These are phyloP conservation scores for Holothuria scabra DNA, from an alignment of 53 echinoderm and acorn worm genomes.

Conservation along the genomic window DNA sequence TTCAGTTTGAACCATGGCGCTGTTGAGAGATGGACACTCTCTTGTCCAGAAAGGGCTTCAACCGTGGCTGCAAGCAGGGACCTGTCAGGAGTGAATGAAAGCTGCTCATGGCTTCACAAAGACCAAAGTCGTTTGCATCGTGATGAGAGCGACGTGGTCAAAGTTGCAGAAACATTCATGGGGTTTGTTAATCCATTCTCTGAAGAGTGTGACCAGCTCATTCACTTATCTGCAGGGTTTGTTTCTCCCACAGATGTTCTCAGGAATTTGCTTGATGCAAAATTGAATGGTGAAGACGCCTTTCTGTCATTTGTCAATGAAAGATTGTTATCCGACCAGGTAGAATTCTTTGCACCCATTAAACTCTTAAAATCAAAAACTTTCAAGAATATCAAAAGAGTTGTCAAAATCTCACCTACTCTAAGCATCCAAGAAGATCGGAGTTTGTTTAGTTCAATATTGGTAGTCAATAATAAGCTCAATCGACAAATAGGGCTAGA, in stretches of 20 bases:
- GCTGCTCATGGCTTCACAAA: neutral
- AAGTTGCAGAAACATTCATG: neutral
- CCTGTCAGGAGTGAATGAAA: constrained; percentile 3
- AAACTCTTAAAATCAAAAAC: no score
- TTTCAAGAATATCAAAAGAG: no score
- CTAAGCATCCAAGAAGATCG: no score
- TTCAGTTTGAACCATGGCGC: no score
- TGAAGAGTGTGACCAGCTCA: neutral
- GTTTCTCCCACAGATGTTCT: neutral
- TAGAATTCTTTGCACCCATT: no score
- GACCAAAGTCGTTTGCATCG: constrained; percentile 11
- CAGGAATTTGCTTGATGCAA: neutral
- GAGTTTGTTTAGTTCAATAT: no score
- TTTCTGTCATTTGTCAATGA: no score
- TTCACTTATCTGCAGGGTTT: neutral
- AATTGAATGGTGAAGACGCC: neutral
- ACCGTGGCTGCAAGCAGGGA: constrained; percentile 4
- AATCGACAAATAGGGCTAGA: no score
- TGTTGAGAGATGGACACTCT: neutral
- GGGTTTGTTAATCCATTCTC: neutral
- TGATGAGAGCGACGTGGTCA: constrained; percentile 17
- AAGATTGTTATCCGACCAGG: no score
- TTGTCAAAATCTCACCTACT: no score
- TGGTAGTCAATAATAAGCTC: no score
- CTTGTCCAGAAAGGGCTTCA: constrained; percentile 6